Percentiles rank a stretch among this genome's conserved stretches.
These are phyloP conservation scores for Adelges cooleyi DNA, from an alignment of 1,140 invertebrate genomes.

Conservation along the genomic window DNA sequence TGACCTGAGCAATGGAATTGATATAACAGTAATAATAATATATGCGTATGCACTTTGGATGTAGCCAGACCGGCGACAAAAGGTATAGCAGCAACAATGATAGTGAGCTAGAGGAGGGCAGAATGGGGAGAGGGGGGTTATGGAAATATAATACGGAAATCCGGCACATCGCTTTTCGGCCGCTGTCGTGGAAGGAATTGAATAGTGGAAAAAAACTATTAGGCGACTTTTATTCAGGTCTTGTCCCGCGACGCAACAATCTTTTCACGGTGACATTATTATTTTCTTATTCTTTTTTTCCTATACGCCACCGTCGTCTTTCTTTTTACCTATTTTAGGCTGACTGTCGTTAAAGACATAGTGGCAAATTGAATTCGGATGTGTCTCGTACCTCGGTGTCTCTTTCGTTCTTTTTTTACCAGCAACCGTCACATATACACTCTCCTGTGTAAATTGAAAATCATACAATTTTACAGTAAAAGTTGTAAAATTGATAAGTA, in stretches of 20 bases:
- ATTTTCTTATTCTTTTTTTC: neutral
- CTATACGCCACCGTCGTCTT: neutral
- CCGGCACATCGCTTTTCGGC: neutral
- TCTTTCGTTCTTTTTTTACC: neutral
- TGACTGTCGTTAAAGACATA: neutral
- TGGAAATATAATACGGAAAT: slow-evolving; percentile 5
- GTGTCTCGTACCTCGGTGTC: neutral
- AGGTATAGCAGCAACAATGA: neutral
- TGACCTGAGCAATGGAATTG: too few species aligned
- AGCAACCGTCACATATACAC: too few species aligned
- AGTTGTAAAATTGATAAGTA: too few species aligned
- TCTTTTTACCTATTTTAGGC: neutral
- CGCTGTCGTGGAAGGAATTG: neutral
- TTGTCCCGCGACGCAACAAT: slow-evolving; percentile 16
- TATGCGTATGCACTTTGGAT: neutral
- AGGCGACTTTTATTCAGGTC: slow-evolving; percentile 13
- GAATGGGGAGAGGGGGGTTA: neutral
- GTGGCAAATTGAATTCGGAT: slow-evolving; percentile 24
- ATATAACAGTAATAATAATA: too few species aligned
- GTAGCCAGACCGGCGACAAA: neutral
- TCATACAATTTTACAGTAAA: too few species aligned
- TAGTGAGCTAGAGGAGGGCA: neutral
- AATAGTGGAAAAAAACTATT: neutral
- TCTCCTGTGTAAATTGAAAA: too few species aligned
- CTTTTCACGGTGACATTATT: slow-evolving; percentile 19